These are phyloP conservation scores for Oreochromis spilurus DNA, from an alignment of 2,113 vertebrate genomes.

Conservation along the genomic window DNA sequence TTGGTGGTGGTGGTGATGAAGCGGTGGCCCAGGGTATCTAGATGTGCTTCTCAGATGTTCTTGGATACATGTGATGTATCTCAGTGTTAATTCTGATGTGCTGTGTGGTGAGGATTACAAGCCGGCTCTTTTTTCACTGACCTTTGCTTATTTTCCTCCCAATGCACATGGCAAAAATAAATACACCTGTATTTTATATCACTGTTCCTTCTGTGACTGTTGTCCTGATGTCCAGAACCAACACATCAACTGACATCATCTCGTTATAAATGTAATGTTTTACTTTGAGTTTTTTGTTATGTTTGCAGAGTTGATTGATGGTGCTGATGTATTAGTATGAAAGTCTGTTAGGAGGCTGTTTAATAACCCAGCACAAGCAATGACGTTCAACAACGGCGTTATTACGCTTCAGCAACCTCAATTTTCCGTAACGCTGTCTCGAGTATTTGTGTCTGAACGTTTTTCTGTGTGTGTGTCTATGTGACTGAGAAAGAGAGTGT, in stretches of 20 bases:
- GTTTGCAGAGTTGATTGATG: slow-evolving; percentile 40
- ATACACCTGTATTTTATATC: neutral
- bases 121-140: neutral
- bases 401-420: slow-evolving; percentile 11
- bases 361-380: slow-evolving; percentile 58
- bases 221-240: neutral
- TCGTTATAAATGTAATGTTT: neutral
- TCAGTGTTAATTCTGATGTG: neutral
- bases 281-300: neutral
- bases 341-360: slow-evolving; percentile 27
- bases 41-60: neutral
- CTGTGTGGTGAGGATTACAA: neutral
- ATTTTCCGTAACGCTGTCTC: neutral
- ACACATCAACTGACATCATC: neutral
- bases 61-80: neutral
- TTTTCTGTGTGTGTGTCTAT: neutral
- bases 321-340: slow-evolving; percentile 37
- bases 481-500: neutral
- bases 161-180: neutral
- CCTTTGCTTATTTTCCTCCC: neutral
- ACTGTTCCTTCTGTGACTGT: neutral
- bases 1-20: neutral
- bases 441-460: neutral
- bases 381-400: slow-evolving; percentile 42
- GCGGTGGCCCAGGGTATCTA: neutral